Conservation (phyloP, 2,797 vertebrate species). For the Clamator glandarius region DNA sequence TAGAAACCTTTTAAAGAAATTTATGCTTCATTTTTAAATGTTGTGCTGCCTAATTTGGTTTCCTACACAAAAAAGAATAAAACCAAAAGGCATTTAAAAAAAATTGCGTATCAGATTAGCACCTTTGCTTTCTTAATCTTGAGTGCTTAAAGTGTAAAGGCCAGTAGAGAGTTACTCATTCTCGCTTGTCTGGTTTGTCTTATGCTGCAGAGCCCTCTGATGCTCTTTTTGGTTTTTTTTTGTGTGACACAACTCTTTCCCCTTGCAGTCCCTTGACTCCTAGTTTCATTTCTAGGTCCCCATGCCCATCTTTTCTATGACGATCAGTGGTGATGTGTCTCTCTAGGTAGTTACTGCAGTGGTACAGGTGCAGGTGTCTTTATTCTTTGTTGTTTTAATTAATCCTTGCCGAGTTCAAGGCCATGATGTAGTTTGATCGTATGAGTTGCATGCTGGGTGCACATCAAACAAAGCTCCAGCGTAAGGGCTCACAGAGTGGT, state of each 20-base stretch:
- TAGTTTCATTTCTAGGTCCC: not conserved
- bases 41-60: not conserved
- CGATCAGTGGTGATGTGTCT: accelerated
- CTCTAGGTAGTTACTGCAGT: not conserved
- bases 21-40: not conserved
- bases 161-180: not conserved
- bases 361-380: not conserved
- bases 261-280: not conserved
- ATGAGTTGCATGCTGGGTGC: not conserved
- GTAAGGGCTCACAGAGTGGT: not conserved
- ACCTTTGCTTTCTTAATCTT: not conserved
- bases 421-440: not conserved
- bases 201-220: not conserved
- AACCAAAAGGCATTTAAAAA: not conserved
- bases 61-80: not conserved
- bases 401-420: not conserved
- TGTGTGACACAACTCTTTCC: too few relatives aligned
- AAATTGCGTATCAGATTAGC: not conserved
- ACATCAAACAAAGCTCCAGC: not conserved
- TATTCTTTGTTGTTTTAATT: not conserved
- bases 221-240: not conserved
- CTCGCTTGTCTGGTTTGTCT: not conserved
- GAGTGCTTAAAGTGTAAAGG: not conserved
- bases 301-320: not conserved
- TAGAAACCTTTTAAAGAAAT: constrained; percentile 12